These are phyloP conservation scores for Drosophila fuyamai DNA, from an alignment of 1,140 invertebrate genomes.

Conservation along the genomic window DNA sequence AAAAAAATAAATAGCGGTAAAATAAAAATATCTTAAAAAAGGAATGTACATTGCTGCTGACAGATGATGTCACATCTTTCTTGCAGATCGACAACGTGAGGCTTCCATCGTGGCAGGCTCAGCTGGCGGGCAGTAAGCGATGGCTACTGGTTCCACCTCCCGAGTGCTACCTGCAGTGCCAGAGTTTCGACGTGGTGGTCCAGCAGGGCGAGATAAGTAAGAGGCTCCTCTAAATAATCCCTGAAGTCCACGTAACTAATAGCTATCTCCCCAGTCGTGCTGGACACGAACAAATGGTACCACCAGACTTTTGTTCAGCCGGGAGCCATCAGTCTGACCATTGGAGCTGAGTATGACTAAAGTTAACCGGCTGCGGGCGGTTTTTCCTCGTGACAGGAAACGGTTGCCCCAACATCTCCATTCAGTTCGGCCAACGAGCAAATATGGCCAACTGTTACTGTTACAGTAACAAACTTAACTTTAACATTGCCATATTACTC, in stretches of 20 bases:
- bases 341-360: constrained; percentile 97
- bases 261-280: constrained; percentile 88
- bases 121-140: constrained; percentile 92
- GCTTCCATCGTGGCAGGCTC: constrained; percentile 97
- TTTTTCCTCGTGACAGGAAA: constrained; percentile 60
- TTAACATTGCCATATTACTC: constrained; percentile 62
- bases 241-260: background rate
- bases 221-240: background rate
- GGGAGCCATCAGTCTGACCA: constrained; percentile 95
- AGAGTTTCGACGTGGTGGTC: constrained; percentile 89
- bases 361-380: constrained; percentile 22
- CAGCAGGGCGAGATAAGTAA: constrained; percentile 95
- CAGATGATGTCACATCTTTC: background rate
- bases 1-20: no score
- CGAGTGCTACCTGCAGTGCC: constrained; percentile 93
- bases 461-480: constrained; percentile 67
- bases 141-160: constrained; percentile 95
- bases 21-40: no score
- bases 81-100: constrained; percentile 94
- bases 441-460: constrained; percentile 50
- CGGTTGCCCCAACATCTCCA: constrained; percentile 42
- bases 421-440: constrained; percentile 11
- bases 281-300: constrained; percentile 98
- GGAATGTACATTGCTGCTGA: background rate
- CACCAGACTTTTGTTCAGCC: constrained; percentile 95